Evolutionary conservation across 2,888 invertebrate genomes (phyloP).

Genomic region (Acanthococcus lagerstroemiae): DNA sequence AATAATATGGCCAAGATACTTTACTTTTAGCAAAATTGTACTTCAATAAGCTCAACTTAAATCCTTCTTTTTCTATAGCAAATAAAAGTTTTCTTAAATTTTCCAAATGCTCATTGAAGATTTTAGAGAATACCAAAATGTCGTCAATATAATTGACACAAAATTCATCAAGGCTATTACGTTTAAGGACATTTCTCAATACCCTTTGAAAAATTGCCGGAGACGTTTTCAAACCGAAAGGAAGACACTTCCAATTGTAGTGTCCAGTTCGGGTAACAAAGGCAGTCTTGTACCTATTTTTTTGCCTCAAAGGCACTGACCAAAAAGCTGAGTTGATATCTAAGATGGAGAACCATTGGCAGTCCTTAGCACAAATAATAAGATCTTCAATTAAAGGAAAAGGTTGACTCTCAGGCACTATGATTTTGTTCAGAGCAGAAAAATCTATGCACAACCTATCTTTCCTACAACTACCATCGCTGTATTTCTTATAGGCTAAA

Average conservation of each 20-base stretch:
- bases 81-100: constrained; percentile 34
- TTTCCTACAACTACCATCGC: not conserved
- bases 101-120: constrained; percentile 35
- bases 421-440: too few species aligned
- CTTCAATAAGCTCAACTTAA: constrained; percentile 17
- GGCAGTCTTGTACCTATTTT: constrained; percentile 22
- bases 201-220: constrained; percentile 4
- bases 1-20: constrained; percentile 25
- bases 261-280: constrained; percentile 26
- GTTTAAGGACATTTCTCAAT: not conserved
- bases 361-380: constrained; percentile 36
- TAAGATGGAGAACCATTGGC: constrained; percentile 39
- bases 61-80: constrained; percentile 32
- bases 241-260: constrained; percentile 1
- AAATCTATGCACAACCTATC: constrained; percentile 19
- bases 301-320: constrained; percentile 34
- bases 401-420: constrained; percentile 14
- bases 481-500: constrained; percentile 20
- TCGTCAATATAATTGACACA: constrained; percentile 3
- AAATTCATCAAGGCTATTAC: not conserved
- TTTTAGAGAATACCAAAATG: constrained; percentile 33
- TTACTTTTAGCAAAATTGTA: constrained; percentile 10
- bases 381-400: constrained; percentile 15
- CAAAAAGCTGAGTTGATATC: constrained; percentile 42
- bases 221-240: constrained; percentile 24